Evolutionary conservation across 2,113 vertebrate species (phyloP), one percentile per base, ranked within the genome.

Genomic region (Fregetta grallaria): DNA sequence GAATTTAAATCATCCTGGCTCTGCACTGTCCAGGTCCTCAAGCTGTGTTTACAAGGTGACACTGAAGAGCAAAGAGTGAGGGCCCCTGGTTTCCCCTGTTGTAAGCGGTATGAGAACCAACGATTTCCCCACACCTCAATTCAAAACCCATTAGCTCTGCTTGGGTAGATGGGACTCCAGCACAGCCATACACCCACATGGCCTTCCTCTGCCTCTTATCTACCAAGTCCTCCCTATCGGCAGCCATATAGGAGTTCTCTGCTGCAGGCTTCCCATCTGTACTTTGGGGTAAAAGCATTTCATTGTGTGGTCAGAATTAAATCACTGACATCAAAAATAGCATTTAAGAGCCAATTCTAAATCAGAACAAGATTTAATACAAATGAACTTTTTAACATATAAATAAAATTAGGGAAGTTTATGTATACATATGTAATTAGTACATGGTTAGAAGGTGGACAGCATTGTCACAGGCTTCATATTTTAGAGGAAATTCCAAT

Each of bases 101-200:
- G 16, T 17, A 71, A 67, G 40, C 3, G 3, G 20, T 56, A 36
- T 40, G 45, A 94, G 56, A 76, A 78, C 4, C 13, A 58, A 3
- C 0, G 0, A 61, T 74, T 34, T 8, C 38, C 11, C 29, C 17
- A 0, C 12, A 18, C 2, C 55, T 92, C 59, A 67, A 3, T 25
- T 85, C 75, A 80, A 84, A 94, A 70, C 21, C n/a, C 55, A 20
- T 55, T 16, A 68, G 45, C 21, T 87, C 49, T 90, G 61, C 81
- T 62, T 71, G 14, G 11, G 56, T 22, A 26, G 66, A 47, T 0
- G 1, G 62, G 30, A 15, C 23, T 56, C 27, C 45, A 58, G 75
- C 32, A 77, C 40, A 84, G 47, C 21, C 6, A 0, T 50, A 52
- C 23, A 36, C 11, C 20, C 18, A 9, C 15, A 6, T 13, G 49